phyloP scores from a whole-genome alignment of 37 sponge, comb jelly and placozoan genomes.

The Lycopodina hypogea region DNA sequence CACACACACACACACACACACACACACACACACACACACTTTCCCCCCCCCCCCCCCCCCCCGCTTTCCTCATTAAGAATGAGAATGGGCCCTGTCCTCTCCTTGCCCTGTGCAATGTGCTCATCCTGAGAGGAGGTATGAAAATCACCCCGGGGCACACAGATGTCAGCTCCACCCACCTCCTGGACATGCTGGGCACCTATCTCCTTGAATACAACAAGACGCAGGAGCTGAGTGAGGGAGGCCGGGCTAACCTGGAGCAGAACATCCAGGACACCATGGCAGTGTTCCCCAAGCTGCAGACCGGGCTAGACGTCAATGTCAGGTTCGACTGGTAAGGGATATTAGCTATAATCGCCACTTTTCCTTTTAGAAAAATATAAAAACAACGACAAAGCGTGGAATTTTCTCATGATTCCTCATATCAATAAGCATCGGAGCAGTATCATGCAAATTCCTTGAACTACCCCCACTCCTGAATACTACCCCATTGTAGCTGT shows the following conservation, averaged over 20 bases:
- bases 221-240: constrained; percentile 32
- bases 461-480: too few relatives aligned
- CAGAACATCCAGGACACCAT: constrained; percentile 81
- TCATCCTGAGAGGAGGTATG: constrained; percentile 45
- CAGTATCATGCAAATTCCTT: too few relatives aligned
- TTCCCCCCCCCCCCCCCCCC: too few relatives aligned
- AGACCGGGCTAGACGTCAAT: constrained; percentile 91
- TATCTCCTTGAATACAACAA: constrained; percentile 37
- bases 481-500: too few relatives aligned
- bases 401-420: too few relatives aligned
- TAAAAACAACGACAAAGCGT: too few relatives aligned
- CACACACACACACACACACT: too few relatives aligned
- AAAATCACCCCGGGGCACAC: constrained; percentile 41
- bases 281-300: constrained; percentile 69
- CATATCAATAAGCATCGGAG: too few relatives aligned
- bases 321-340: constrained; percentile 74
- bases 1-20: too few relatives aligned
- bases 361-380: too few relatives aligned
- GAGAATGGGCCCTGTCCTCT: constrained; percentile 90
- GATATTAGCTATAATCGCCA: too few relatives aligned
- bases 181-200: constrained; percentile 55
- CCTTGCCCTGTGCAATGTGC: constrained; percentile 75
- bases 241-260: constrained; percentile 61
- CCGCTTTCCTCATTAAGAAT: constrained; percentile 36
- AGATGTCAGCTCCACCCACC: constrained; percentile 51